Evolutionary conservation across 2,797 vertebrate genomes (phyloP), one percentile per base, ranked within the genome.

Genomic region (Zenarchopterus dispar): DNA sequence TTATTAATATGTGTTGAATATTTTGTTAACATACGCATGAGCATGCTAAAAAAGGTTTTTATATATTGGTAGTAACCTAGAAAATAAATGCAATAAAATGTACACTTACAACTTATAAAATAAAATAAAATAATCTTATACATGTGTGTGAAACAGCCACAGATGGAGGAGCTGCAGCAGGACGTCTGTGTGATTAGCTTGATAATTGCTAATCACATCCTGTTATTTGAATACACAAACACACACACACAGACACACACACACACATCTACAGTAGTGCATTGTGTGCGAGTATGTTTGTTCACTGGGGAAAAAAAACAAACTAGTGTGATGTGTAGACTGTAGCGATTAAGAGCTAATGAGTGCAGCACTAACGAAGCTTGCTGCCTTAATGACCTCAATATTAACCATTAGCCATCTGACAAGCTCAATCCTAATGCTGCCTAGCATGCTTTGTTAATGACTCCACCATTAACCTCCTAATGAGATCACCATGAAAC

Each of bases 101-200:
- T 43, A 62, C 33, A 51, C 5, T 24, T 41, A 24, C 26, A 4
- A 36, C 28, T 28, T 10, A 36, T 10, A 36, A 36, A 11, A 36
- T 31, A 36, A 36, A 4, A 28, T 28, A 28, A 28, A 4, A 28
- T 28, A 7, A 28, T 28, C 3, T 28, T 4, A 28, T 8, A 9
- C 36, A 15, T 11, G 22, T n/a, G 8, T 19, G 24, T 15, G 28
- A 26, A 44, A 41, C 31, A 28, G 3, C 43, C 22, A 19, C 11
- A 43, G 47, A 44, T 36, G 33, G 33, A 36, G 33, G 9, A 36
- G 33, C 41, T 51, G 56, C 47, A 56, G 80, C 62, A 50, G 24
- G 23, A 10, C 21, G 8, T 36, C 89, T 95, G 94, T 92, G 91
- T 92, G 93, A 93, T 94, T 94, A 91, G 81, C 70, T 0, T 28